A percentile compares a stretch with the other conserved stretches of the same genome.
phyloP scores from a whole-genome alignment of 2,113 vertebrate genomes.

The Heterotilapia buettikoferi region DNA sequence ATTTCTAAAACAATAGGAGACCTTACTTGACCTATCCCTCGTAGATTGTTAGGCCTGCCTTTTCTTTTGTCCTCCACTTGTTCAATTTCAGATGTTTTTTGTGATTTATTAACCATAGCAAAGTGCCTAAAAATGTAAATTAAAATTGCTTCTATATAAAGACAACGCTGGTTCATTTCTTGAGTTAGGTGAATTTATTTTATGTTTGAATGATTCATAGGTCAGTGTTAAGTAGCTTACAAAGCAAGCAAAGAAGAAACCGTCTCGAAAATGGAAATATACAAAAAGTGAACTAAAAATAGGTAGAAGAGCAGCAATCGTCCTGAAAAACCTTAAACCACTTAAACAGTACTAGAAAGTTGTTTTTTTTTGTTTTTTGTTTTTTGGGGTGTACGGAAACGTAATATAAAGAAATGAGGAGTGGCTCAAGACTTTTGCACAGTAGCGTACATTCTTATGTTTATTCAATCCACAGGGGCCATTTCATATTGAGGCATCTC shows the following conservation, averaged over 20 bases:
- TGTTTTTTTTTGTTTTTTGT: too few relatives aligned
- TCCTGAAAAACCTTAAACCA: neutral
- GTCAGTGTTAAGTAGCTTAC: neutral
- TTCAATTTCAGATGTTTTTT: neutral
- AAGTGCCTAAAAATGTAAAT: neutral
- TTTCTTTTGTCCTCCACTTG: neutral
- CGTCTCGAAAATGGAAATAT: fast-evolving
- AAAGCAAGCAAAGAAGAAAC: neutral
- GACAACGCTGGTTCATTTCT: neutral
- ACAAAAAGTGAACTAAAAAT: neutral
- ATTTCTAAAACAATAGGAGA: neutral
- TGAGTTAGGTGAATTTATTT: neutral
- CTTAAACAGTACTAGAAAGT: neutral
- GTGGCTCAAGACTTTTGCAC: neutral
- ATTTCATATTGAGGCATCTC: neutral
- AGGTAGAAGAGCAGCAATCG: neutral
- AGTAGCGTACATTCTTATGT: neutral
- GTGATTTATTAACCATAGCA: neutral
- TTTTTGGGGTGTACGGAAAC: fast-evolving
- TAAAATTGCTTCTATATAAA: neutral
- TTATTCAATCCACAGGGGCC: neutral
- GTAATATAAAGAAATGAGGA: neutral
- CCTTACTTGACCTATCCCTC: neutral
- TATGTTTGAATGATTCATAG: neutral
- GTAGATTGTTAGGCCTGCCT: neutral